Evolutionary conservation across 2,797 vertebrate genomes (phyloP), one percentile per base, ranked within the genome.

Genomic region (Leptoclinus maculatus): DNA sequence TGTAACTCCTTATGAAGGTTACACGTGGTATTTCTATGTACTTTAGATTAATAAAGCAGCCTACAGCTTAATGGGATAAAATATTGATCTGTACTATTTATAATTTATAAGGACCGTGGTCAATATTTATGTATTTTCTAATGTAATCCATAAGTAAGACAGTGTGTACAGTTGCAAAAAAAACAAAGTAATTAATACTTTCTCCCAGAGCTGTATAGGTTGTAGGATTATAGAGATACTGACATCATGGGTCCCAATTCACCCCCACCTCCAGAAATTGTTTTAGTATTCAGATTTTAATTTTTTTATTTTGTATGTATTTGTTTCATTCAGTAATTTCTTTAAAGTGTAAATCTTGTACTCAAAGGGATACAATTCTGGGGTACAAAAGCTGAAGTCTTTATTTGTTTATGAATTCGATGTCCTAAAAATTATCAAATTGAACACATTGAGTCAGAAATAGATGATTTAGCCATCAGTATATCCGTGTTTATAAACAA

Each of bases 31-130:
- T 57, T 69, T 43, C 27, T n/a, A 13, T 56, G 8, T 3, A 7
- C 13, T 47, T 47, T 60, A 21, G 27, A 63, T 62, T 57, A 63
- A 58, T 19, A n/a, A 68, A 19, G 29, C 21, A 45, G 45, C 53
- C 51, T 1, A n/a, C 41, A 53, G 71, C 41, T 58, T 9, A 56
- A 19, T 57, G 19, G 60, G 53, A 60, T 39, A 7, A 56, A 54
- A 32, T 51, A 39, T 72, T 76, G 63, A 72, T 62, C 75, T 71
- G 51, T 32, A 32, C 29, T 51, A 59, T 79, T 76, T 51, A 58
- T 58, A 17, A 74, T 82, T 79, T 45, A 82, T 38, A 23, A 23
- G 47, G 53, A 67, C 54, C 59, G 82, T 82, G 45, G 43, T 72
- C 65, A 71, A 54, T 43, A 76, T 66, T 27, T 53, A 47, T 78